Evolutionary conservation across 2,888 invertebrate genomes (phyloP), one percentile per base, ranked within the genome.

Genomic region (Chloroclysta siterata): DNA sequence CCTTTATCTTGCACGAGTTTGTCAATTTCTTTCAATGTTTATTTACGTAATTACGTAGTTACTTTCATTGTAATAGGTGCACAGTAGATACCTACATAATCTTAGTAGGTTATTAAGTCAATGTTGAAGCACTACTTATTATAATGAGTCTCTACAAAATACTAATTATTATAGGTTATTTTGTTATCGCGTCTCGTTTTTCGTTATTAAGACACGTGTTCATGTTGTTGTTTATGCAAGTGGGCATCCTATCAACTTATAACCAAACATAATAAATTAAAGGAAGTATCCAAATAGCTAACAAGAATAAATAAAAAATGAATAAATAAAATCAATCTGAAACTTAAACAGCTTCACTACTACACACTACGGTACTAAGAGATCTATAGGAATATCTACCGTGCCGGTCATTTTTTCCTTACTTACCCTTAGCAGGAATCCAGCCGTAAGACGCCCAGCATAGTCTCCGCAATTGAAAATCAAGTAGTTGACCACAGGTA

Each of bases 401-500:
- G n/a, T n/a, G n/a, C n/a, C n/a, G n/a, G n/a, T n/a, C n/a, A n/a
- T n/a, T 33, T 33, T 33, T 8, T 33, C 0, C 11, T 14, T 36
- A 83, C 89, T 90, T 88, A 97, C 97, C 93, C 94, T 94, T 78
- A 96, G 94, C 29, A 97, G 78, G 76, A 95, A 93, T 39, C 97
- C 97, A 60, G 98, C 97, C 5, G 96, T 86, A 22, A 97, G 90
- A 71, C 99, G 94, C 5, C 99, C 99, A 5, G 96, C 81, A 78
- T 98, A 98, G 89, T 99, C 99, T 3, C 97, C 97, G 51, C 95
- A 94, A 83, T 98, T 98, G 85, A 98, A 98, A 71, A 97, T 94
- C 58, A 99, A 93, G 86, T 98, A 99, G 68, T 98, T 97, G 0
- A 97, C 96, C 11, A 98, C 97, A 0, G 98, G 98, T 71, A 97